A percentile compares a stretch with the other conserved stretches of the same genome.
Evolutionary conservation across 2,888 invertebrate species (phyloP).

Genomic region (Hedya salicella): DNA sequence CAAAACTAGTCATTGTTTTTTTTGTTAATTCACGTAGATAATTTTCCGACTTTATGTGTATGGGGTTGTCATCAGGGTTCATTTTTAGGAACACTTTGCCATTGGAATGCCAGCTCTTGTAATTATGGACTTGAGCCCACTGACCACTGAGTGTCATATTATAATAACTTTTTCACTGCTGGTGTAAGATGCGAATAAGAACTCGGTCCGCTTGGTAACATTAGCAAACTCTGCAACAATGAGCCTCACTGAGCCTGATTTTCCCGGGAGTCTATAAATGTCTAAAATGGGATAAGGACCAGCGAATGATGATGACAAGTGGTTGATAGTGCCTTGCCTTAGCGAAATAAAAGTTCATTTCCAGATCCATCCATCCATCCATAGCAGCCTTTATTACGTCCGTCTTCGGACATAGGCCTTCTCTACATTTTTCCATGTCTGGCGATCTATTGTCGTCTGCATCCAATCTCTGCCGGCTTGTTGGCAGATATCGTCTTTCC

Average conservation of each 20-base stretch:
- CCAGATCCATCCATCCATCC: no score
- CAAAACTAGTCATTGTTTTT: conserved; percentile 1
- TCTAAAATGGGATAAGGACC: no score
- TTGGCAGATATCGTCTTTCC: no score
- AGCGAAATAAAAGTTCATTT: no score
- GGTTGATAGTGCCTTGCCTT: no score
- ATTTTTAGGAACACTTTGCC: neutral
- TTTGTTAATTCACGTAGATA: neutral
- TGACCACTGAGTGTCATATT: neutral
- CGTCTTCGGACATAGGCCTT: no score
- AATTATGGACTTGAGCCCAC: neutral
- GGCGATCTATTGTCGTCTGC: no score
- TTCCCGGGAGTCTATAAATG: neutral
- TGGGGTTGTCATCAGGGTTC: neutral
- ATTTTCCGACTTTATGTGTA: neutral
- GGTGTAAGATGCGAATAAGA: neutral
- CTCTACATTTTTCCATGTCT: no score
- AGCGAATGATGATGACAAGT: no score
- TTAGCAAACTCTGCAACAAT: neutral
- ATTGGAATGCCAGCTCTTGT: neutral
- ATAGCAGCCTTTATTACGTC: no score
- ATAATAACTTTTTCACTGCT: neutral
- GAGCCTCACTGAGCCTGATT: neutral
- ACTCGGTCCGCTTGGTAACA: neutral
- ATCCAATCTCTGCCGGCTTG: no score